Evolutionary conservation across 2,888 invertebrate genomes (phyloP).

Genomic region (Cataglyphis cursor): DNA sequence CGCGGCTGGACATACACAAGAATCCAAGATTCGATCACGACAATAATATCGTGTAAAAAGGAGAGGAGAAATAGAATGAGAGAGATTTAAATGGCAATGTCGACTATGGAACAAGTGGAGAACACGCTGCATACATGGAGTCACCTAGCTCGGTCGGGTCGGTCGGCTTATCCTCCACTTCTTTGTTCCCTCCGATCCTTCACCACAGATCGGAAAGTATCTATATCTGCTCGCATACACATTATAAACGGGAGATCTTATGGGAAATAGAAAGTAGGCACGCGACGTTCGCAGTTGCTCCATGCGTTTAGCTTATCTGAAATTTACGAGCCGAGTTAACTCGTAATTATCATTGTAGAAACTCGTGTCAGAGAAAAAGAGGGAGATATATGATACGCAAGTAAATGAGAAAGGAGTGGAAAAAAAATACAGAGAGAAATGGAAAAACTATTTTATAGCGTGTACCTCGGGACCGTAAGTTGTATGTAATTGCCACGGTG

Average conservation of each 20-base stretch:
- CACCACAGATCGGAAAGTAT: slow-evolving; percentile 58
- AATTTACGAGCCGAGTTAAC: slow-evolving; percentile 79
- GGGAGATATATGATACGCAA: slow-evolving; percentile 57
- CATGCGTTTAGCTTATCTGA: slow-evolving; percentile 69
- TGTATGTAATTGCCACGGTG: slow-evolving; percentile 80
- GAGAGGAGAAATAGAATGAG: slow-evolving; percentile 26
- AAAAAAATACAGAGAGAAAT: slow-evolving; percentile 66
- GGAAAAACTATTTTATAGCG: slow-evolving; percentile 42
- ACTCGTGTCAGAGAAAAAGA: slow-evolving; percentile 62
- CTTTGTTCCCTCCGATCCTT: slow-evolving; percentile 19
- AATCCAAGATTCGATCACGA: slow-evolving; percentile 35
- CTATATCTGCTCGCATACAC: slow-evolving; percentile 39
- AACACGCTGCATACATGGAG: slow-evolving; percentile 60
- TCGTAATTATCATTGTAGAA: slow-evolving; percentile 84
- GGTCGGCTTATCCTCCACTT: slow-evolving; percentile 51
- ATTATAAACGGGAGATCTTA: slow-evolving; percentile 43
- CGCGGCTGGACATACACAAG: neutral
- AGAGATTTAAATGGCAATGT: slow-evolving; percentile 61
- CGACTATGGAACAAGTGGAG: slow-evolving; percentile 65
- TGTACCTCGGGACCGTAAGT: slow-evolving; percentile 72
- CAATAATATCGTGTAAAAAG: slow-evolving; percentile 38
- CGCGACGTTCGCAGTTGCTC: slow-evolving; percentile 60
- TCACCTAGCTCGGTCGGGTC: slow-evolving; percentile 66
- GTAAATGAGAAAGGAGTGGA: slow-evolving; percentile 80
- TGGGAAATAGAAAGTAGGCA: slow-evolving; percentile 77